phyloP scores from a whole-genome alignment of 2,888 invertebrate genomes.

The Morpho achilles region DNA sequence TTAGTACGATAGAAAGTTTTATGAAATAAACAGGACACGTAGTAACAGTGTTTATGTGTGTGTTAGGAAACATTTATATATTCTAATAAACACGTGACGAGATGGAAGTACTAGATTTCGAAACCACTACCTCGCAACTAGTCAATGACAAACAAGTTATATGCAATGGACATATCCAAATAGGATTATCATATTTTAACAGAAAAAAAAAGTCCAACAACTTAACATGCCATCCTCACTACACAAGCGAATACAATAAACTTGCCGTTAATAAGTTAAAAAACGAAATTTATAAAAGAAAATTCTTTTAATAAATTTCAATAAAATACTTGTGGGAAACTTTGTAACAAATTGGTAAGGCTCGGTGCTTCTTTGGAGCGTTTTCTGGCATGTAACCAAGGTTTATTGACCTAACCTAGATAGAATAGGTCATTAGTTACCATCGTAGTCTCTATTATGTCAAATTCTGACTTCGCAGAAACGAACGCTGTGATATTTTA shows the following conservation, averaged over 20 bases:
- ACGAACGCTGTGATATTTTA: neutral
- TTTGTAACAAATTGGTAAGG: neutral
- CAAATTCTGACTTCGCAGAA: slow-evolving; percentile 8
- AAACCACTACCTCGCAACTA: too few relatives aligned
- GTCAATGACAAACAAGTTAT: too few relatives aligned
- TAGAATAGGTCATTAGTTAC: slow-evolving; percentile 11
- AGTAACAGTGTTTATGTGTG: neutral
- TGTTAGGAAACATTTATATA: neutral
- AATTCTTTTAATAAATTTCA: neutral
- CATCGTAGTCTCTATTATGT: slow-evolving; percentile 7
- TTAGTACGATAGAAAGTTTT: neutral
- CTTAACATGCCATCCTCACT: too few relatives aligned
- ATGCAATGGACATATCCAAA: too few relatives aligned
- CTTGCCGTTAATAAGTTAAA: neutral
- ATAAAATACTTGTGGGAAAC: neutral
- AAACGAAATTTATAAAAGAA: neutral
- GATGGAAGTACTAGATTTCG: too few relatives aligned
- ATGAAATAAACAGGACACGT: neutral
- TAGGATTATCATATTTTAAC: too few relatives aligned
- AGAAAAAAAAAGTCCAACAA: too few relatives aligned
- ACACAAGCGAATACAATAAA: too few relatives aligned
- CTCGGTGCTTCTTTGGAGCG: neutral
- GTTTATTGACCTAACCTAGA: slow-evolving; percentile 8
- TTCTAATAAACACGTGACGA: neutral
- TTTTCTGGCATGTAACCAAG: slow-evolving; percentile 10